These are phyloP conservation scores for Seriola aureovittata DNA, from an alignment of 2,113 vertebrate genomes.

Conservation along the genomic window DNA sequence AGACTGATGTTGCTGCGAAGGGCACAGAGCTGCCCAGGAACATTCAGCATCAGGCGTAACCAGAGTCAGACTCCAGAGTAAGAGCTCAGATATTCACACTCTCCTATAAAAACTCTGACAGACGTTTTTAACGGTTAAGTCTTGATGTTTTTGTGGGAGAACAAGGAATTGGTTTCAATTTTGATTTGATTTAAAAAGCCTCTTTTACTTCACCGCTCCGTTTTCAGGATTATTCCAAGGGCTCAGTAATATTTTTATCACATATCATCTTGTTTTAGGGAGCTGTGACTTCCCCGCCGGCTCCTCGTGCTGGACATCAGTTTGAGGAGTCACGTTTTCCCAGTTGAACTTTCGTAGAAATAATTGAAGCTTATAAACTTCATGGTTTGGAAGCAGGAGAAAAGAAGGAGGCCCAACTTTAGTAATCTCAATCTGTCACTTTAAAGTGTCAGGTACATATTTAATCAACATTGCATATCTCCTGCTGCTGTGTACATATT, in stretches of 20 bases:
- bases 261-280: not conserved
- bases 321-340: not conserved
- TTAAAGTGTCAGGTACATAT: too few species aligned
- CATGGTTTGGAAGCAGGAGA: not conserved
- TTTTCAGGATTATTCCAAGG: not conserved
- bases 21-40: constrained; percentile 32
- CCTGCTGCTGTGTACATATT: too few species aligned
- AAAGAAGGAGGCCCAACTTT: too few species aligned
- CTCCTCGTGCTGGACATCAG: not conserved
- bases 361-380: not conserved
- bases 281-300: not conserved
- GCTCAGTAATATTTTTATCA: not conserved
- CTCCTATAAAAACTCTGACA: not conserved
- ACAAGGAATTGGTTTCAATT: not conserved
- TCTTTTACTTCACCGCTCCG: not conserved
- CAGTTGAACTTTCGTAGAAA: not conserved
- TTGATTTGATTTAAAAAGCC: not conserved
- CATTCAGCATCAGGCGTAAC: not conserved
- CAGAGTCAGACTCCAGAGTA: constrained; percentile 14
- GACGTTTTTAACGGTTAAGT: not conserved
- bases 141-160: not conserved
- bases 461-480: too few species aligned
- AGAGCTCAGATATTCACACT: not conserved
- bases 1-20: constrained; percentile 48
- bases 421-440: too few species aligned